Conservation (phyloP, 2,888 invertebrate genomes). For the Diplolepis rosae region DNA sequence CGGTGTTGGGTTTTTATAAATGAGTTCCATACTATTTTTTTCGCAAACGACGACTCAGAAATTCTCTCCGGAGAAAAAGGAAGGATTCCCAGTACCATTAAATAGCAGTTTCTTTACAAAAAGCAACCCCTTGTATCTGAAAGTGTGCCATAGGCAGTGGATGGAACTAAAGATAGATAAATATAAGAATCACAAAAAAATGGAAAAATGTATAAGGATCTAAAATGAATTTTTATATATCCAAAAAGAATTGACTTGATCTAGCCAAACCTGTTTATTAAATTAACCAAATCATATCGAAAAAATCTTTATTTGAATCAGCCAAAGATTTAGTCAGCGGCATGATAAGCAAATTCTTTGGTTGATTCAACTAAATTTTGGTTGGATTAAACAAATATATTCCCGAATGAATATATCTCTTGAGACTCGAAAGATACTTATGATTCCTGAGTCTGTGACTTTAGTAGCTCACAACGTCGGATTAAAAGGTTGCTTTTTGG, state of each 20-base stretch:
- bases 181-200: conserved; percentile 14
- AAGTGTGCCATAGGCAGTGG: conserved; percentile 41
- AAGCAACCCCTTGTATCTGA: conserved; percentile 50
- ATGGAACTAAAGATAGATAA: conserved; percentile 43
- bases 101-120: conserved; percentile 48
- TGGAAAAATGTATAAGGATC: neutral
- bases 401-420: too few species aligned
- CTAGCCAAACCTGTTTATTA: too few species aligned
- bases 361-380: too few species aligned
- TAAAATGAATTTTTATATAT: neutral
- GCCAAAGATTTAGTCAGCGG: too few species aligned
- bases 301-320: too few species aligned
- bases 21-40: too few species aligned
- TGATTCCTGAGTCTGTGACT: neutral
- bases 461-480: neutral
- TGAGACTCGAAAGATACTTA: neutral
- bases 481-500: neutral
- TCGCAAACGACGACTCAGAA: conserved; percentile 46
- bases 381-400: too few species aligned
- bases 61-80: conserved; percentile 44
- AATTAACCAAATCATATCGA: too few species aligned
- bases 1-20: too few species aligned
- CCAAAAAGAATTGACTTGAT: neutral
- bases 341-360: too few species aligned
- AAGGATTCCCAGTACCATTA: conserved; percentile 48